Conservation (phyloP, 2,113 vertebrate genomes). For the Erinaceus europaeus region DNA sequence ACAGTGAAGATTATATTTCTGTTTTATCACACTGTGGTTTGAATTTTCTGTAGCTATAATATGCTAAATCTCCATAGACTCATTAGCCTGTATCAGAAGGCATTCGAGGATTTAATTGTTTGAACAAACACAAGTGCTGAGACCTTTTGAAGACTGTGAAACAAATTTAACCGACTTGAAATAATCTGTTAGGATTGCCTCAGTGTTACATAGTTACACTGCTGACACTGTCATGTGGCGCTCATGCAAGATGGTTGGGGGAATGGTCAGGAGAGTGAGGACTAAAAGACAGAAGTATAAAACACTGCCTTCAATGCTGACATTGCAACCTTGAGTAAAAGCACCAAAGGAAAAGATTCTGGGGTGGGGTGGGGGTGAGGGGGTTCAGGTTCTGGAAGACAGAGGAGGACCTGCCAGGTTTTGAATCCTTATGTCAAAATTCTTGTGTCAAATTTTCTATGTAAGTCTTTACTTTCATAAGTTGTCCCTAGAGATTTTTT, state of each 20-base stretch:
- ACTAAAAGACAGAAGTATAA: neutral
- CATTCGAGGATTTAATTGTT: constrained; percentile 58
- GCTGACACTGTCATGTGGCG: constrained; percentile 10
- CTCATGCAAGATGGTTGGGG: neutral
- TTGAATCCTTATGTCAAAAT: neutral
- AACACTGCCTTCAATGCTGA: neutral
- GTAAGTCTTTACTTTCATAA: neutral
- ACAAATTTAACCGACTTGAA: constrained; percentile 65
- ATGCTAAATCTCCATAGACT: constrained; percentile 1
- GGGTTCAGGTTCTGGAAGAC: too few species aligned
- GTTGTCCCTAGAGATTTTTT: constrained; percentile 6
- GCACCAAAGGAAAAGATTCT: too few species aligned
- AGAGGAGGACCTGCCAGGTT: too few species aligned
- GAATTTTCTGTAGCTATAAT: constrained; percentile 9
- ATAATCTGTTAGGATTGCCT: constrained; percentile 64
- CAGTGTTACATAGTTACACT: constrained; percentile 49
- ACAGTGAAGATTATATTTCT: neutral
- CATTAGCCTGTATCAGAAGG: constrained; percentile 38
- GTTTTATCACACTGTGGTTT: neutral
- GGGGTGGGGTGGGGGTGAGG: too few species aligned
- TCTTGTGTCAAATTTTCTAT: constrained; percentile 46
- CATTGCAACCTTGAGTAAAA: neutral
- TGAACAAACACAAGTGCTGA: constrained; percentile 43
- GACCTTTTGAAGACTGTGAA: constrained; percentile 47
- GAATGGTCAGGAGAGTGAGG: neutral